These are phyloP conservation scores for Apamea sordens DNA, from an alignment of 2,888 invertebrate species.

Conservation along the genomic window DNA sequence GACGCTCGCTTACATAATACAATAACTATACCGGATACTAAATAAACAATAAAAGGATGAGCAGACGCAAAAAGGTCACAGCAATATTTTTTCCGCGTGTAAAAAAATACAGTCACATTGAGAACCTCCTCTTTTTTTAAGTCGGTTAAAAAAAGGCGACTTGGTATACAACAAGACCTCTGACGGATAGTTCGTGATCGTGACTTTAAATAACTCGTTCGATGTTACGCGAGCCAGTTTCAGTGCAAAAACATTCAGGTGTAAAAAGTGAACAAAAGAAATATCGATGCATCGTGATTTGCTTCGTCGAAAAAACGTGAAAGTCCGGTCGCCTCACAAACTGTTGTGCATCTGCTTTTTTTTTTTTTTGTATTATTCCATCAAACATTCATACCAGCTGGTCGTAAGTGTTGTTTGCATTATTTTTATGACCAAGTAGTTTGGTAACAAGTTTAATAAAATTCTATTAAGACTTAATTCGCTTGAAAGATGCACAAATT, in stretches of 20 bases:
- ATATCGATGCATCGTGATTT: constrained; percentile 31
- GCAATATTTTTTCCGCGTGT: background rate
- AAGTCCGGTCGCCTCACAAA: constrained; percentile 3
- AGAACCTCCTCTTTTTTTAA: background rate
- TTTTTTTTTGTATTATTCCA: background rate
- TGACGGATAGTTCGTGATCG: constrained; percentile 52
- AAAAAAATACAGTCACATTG: background rate
- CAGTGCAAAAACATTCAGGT: constrained; percentile 30
- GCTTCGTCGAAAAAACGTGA: constrained; percentile 37
- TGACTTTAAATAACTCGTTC: constrained; percentile 45
- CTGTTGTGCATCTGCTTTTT: constrained; percentile 20
- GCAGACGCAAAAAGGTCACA: constrained; percentile 22
- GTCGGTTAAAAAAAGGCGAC: background rate
- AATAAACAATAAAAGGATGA: constrained; percentile 34
- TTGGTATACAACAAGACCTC: constrained; percentile 11
- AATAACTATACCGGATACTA: background rate
- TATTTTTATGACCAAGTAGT: background rate
- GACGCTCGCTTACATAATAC: background rate
- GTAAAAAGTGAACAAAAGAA: constrained; percentile 40
- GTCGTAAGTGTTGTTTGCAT: background rate
- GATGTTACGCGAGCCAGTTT: constrained; percentile 19
- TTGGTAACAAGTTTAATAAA: background rate
- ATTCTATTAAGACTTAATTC: background rate
- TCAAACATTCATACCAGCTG: background rate
- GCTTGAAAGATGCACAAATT: background rate